Evolutionary conservation across 1,140 invertebrate genomes (phyloP), one percentile per base, ranked within the genome.

Genomic region (Drosophila nasuta): DNA sequence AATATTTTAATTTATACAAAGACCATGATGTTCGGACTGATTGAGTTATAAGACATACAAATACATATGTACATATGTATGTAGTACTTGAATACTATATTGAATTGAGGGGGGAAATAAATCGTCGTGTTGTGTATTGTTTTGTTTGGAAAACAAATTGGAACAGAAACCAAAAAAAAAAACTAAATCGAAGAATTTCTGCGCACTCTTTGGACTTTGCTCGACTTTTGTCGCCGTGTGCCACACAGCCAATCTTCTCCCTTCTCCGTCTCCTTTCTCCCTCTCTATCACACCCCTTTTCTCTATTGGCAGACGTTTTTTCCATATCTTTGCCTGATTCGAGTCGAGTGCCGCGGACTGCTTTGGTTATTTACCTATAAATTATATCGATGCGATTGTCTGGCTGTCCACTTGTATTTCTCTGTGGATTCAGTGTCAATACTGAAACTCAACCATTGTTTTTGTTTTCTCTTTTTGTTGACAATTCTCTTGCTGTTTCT

Each of bases 291-390:
- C 20, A 11, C 17, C 3, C 45, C 20, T 60, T n/a, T 60, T n/a
- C 13, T 43, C n/a, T 58, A 10, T 38, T 13, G 5, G 25, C n/a
- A 13, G 41, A 13, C 45, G 3, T 3, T n/a, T 62, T 33, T 59
- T 25, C 41, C 35, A 46, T 46, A 56, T 54, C 62, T 48, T 17
- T 54, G 52, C 7, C 10, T 10, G 35, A 38, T 10, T 38, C 35
- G 8, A 38, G 35, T 38, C 20, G 20, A 25, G 20, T 25, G 20
- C 20, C 20, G 58, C 66, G 30, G 54, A 10, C 35, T 57, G 52
- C 52, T 56, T 56, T 56, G 52, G 33, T 3, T 79, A 77, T 80
- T 80, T 80, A 81, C 67, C 62, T 59, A 81, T 77, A 68, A 73
- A 67, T 68, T 60, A 67, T 67, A 78, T 70, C 15, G 46, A 33